A percentile compares a stretch with the other conserved stretches of the same genome.
phyloP scores from a whole-genome alignment of 1,140 invertebrate species.

The Tetragnatha versicolor region DNA sequence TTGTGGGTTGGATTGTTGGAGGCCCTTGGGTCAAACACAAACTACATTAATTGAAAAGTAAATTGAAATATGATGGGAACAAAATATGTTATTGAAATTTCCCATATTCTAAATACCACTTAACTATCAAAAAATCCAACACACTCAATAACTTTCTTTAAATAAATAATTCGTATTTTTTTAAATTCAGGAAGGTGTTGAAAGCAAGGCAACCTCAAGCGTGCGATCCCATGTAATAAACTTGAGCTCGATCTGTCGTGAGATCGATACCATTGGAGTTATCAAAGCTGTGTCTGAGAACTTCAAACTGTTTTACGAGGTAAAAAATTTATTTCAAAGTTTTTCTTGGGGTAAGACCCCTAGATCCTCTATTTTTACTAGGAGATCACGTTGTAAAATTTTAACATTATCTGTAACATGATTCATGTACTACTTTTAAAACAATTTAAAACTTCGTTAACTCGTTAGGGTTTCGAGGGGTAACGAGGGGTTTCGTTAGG shows the following conservation, averaged over 20 bases:
- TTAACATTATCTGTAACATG: background rate
- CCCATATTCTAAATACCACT: no score
- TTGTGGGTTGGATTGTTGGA: no score
- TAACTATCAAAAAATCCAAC: background rate
- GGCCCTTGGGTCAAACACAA: no score
- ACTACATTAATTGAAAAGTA: no score
- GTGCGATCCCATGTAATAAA: conserved; percentile 81
- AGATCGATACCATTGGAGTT: conserved; percentile 20
- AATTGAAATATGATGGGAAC: no score
- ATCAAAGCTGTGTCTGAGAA: conserved; percentile 74
- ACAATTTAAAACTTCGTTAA: background rate
- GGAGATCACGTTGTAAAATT: background rate
- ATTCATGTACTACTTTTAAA: background rate
- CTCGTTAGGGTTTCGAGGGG: background rate
- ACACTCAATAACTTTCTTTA: background rate
- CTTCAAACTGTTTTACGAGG: conserved; percentile 65
- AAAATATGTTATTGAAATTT: no score
- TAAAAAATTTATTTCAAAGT: conserved; percentile 57
- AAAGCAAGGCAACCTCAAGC: conserved; percentile 83
- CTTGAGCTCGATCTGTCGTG: conserved; percentile 68
- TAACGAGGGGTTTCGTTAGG: no score
- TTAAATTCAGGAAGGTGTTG: conserved; percentile 69
- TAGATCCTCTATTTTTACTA: no score
- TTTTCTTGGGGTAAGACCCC: background rate
- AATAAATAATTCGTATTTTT: conserved; percentile 57